Conservation (phyloP, 2,888 invertebrate species). For the Yponomeuta plumbellus region DNA sequence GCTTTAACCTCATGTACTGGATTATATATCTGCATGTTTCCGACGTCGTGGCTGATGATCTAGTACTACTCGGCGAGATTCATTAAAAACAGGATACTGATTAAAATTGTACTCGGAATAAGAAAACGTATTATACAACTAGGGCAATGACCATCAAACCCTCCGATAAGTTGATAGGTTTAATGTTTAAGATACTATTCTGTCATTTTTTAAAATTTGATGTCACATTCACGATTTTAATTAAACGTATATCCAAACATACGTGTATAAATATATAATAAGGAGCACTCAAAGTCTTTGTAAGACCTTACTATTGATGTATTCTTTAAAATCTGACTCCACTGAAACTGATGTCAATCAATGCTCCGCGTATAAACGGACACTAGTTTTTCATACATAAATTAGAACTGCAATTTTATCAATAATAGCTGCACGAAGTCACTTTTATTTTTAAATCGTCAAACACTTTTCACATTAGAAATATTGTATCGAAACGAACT, state of each 20-base stretch:
- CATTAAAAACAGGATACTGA: constrained; percentile 6
- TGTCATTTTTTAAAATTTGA: constrained; percentile 12
- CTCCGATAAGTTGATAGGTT: constrained; percentile 10
- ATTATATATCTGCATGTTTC: constrained; percentile 97
- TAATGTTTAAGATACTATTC: constrained; percentile 14
- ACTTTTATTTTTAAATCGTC: background rate
- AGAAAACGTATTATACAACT: background rate
- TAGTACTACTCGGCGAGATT: constrained; percentile 80
- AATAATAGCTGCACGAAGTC: constrained; percentile 1
- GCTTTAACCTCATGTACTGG: constrained; percentile 99
- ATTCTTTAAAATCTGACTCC: background rate
- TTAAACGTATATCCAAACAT: background rate
- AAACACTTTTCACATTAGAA: too few relatives aligned
- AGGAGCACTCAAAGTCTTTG: constrained; percentile 8
- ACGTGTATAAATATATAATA: constrained; percentile 5
- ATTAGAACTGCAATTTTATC: background rate
- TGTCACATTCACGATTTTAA: constrained; percentile 10
- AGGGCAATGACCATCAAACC: constrained; percentile 15
- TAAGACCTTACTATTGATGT: constrained; percentile 5
- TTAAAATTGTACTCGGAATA: constrained; percentile 8
- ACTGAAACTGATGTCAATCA: constrained; percentile 8
- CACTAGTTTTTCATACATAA: background rate
- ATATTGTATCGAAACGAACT: too few relatives aligned
- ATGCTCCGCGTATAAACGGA: background rate
- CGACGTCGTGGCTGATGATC: constrained; percentile 95